These are phyloP conservation scores for Drosophila fuyamai DNA, from an alignment of 1,140 invertebrate genomes.

Conservation along the genomic window DNA sequence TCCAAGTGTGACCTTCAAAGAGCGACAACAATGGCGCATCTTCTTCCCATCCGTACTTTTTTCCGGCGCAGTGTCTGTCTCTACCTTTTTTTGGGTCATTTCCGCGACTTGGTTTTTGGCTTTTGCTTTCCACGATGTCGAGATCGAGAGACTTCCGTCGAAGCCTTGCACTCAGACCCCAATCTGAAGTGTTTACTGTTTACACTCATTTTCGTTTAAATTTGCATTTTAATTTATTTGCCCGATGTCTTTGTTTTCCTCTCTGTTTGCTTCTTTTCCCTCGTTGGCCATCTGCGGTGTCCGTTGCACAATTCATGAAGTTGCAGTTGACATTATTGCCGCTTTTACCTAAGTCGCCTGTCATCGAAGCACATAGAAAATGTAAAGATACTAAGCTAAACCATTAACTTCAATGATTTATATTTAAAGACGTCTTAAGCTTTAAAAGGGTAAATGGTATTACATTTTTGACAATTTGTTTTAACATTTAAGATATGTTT, in stretches of 20 bases:
- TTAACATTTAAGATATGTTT: neutral
- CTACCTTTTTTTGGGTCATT: conserved; percentile 51
- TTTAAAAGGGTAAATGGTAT: too few relatives aligned
- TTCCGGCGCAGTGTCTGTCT: conserved; percentile 13
- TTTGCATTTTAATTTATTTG: conserved; percentile 80
- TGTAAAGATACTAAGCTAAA: too few relatives aligned
- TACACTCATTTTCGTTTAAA: conserved; percentile 70
- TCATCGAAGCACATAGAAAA: conserved; percentile 5
- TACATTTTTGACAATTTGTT: neutral
- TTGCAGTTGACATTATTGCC: conserved; percentile 11
- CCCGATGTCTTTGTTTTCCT: conserved; percentile 14
- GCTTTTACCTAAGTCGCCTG: conserved; percentile 1
- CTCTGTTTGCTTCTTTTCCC: conserved; percentile 10
- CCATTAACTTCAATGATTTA: too few relatives aligned
- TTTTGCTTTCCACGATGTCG: conserved; percentile 50
- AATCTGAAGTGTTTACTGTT: conserved; percentile 57
- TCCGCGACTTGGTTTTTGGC: conserved; percentile 44
- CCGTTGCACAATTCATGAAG: conserved; percentile 40
- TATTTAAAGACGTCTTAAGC: too few relatives aligned
- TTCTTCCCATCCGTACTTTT: conserved; percentile 29
- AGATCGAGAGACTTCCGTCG: conserved; percentile 39
- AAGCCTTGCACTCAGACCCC: conserved; percentile 33
- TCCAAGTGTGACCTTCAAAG: conserved; percentile 40
- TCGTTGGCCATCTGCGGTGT: conserved; percentile 5
- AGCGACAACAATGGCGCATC: conserved; percentile 53